phyloP scores from a whole-genome alignment of 2,113 vertebrate species.

The Rhadina sibilatrix region DNA sequence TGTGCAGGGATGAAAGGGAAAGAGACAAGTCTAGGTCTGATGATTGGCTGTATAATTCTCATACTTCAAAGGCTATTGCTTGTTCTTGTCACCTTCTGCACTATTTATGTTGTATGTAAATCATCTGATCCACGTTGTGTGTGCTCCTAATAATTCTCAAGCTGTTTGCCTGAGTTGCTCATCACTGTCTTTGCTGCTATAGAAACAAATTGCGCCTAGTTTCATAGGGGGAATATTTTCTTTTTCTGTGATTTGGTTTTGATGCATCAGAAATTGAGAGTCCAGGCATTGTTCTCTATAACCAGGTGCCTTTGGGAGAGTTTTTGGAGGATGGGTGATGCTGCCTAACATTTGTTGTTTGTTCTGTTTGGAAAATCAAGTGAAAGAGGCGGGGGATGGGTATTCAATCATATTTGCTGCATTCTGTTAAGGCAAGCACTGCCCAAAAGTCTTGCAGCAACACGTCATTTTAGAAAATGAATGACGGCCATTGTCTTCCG shows the following conservation, averaged over 20 bases:
- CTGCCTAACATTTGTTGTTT: constrained; percentile 25
- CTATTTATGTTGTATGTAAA: constrained; percentile 37
- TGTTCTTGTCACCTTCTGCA: neutral
- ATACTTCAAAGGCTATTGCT: constrained; percentile 29
- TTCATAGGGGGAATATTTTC: constrained; percentile 23
- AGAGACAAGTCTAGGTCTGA: neutral
- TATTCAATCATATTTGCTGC: neutral
- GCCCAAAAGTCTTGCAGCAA: neutral
- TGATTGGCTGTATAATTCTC: constrained; percentile 12
- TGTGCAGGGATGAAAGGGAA: neutral
- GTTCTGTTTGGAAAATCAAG: neutral
- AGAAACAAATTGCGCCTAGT: constrained; percentile 49
- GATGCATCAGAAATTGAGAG: constrained; percentile 5
- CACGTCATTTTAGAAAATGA: constrained; percentile 10
- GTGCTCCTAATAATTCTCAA: constrained; percentile 18
- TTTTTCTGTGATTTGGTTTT: neutral
- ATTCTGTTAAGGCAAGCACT: neutral
- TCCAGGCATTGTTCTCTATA: neutral
- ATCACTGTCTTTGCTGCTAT: constrained; percentile 41
- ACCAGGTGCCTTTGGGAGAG: constrained; percentile 8
- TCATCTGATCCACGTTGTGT: neutral
- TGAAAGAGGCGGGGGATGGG: neutral
- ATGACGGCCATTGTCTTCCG: constrained; percentile 2
- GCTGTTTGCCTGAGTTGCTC: constrained; percentile 13
- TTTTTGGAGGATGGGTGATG: neutral